Conservation (phyloP, 2,888 invertebrate genomes). For the Tinea semifulvella region DNA sequence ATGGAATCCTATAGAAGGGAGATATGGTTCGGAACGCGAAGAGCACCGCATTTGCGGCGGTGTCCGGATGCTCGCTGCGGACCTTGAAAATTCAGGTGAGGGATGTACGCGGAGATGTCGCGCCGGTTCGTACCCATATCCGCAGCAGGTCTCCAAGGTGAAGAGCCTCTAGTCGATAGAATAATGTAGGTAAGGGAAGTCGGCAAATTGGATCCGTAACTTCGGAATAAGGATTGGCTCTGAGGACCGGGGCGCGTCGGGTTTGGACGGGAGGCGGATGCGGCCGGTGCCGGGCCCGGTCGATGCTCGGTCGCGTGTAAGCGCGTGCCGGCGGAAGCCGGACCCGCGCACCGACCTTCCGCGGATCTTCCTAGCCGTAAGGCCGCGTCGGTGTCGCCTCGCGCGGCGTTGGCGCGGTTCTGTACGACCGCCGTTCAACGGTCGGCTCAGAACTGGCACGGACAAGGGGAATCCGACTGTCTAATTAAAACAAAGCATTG, state of each 20-base stretch:
- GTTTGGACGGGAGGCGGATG: constrained; percentile 49
- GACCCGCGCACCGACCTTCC: constrained; percentile 28
- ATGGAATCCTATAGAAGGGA: constrained; percentile 58
- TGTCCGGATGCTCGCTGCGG: constrained; percentile 38
- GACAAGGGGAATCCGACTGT: constrained; percentile 72
- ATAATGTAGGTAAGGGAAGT: constrained; percentile 75
- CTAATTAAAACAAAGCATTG: constrained; percentile 77
- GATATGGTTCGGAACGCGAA: constrained; percentile 55
- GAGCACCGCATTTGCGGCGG: constrained; percentile 31
- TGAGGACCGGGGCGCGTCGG: constrained; percentile 71
- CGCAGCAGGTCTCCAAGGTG: constrained; percentile 81
- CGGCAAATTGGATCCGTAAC: constrained; percentile 73
- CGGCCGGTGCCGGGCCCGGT: constrained; percentile 25
- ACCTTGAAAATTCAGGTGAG: constrained; percentile 41
- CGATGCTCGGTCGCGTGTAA: constrained; percentile 21
- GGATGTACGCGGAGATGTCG: constrained; percentile 37
- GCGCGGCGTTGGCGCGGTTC: constrained; percentile 25
- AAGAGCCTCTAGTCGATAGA: constrained; percentile 74
- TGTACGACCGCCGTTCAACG: constrained; percentile 45
- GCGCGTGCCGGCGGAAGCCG: constrained; percentile 35
- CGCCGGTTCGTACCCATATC: constrained; percentile 72
- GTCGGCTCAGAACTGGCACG: constrained; percentile 70
- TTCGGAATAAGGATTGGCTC: constrained; percentile 79
- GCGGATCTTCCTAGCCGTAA: constrained; percentile 28
- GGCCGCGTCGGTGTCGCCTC: constrained; percentile 30